Conservation (phyloP, 1,140 invertebrate species). For the Pissodes strobi region DNA sequence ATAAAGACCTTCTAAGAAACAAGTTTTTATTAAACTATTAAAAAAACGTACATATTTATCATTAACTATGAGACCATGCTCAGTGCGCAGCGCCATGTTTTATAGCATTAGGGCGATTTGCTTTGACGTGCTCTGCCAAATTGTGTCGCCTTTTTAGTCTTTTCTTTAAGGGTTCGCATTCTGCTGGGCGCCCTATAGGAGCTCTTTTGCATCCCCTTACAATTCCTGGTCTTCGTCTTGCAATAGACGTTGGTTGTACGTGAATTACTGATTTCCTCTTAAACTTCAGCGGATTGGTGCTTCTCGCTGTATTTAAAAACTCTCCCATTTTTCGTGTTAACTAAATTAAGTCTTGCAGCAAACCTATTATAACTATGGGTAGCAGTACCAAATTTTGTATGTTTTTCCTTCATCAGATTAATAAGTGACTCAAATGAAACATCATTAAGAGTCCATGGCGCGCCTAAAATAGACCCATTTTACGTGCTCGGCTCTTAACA, state of each 20-base stretch:
- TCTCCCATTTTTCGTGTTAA: slow-evolving; percentile 17
- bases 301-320: slow-evolving; percentile 11
- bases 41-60: neutral
- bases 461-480: too few relatives aligned
- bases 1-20: too few relatives aligned
- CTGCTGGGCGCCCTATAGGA: slow-evolving; percentile 8
- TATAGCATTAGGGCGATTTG: slow-evolving; percentile 2
- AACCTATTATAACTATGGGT: neutral
- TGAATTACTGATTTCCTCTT: slow-evolving; percentile 6
- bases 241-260: slow-evolving; percentile 16
- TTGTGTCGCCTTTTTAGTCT: slow-evolving; percentile 12
- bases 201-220: slow-evolving; percentile 19
- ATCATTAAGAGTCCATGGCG: too few relatives aligned
- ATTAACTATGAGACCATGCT: neutral
- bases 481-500: too few relatives aligned
- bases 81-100: slow-evolving; percentile 14
- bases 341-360: neutral
- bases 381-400: slow-evolving; percentile 12
- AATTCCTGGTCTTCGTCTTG: slow-evolving; percentile 11
- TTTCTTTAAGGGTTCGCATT: slow-evolving; percentile 9
- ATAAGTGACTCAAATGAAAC: too few relatives aligned
- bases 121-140: slow-evolving; percentile 12
- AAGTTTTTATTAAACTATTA: too few relatives aligned
- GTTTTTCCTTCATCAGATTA: neutral
- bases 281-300: neutral